Evolutionary conservation across 2,113 vertebrate genomes (phyloP), one percentile per base, ranked within the genome.

Genomic region (Emydura subglobosa): DNA sequence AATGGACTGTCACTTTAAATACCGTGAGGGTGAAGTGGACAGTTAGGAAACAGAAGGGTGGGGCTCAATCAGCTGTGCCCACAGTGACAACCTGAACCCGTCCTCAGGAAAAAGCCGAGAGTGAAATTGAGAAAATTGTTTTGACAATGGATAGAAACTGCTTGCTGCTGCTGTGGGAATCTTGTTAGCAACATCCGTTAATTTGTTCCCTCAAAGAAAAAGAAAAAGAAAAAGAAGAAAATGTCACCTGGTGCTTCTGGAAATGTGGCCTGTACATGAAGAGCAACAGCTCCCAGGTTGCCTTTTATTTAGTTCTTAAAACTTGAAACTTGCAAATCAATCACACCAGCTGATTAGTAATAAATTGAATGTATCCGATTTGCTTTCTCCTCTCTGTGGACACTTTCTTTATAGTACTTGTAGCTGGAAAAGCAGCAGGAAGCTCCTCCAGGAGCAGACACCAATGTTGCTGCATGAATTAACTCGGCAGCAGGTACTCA

Each of bases 401-500:
- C 42, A 50, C 72, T 94, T 24, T 39, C 53, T 25, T 91, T 65
- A 57, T 49, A 91, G 50, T 76, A 55, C 53, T 88, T 4, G 0
- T 39, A 94, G 84, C 82, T 91, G 90, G 79, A 59, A 93, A 65
- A 96, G 50, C 91, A 96, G 88, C 59, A 80, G 93, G 92, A 82
- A n/a, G 29, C 85, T 92, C 42, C 91, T 94, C 54, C 76, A 97
- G 91, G 89, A 96, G 59, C 87, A 94, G 51, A 74, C 82, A 90
- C 90, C 89, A 96, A 89, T 34, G 34, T 65, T 81, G 87, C 87
- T 89, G 90, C 54, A 92, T 50, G 93, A 89, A 97, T 97, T 95
- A 95, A 59, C 91, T 87, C 39, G 90, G 91, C 94, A 96, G 96
- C 94, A 97, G 95, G 61, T 94, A 95, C 94, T 95, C 89, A 84